Evolutionary conservation across 2,888 invertebrate genomes (phyloP), one percentile per base, ranked within the genome.

Genomic region (Notodonta ziczac): DNA sequence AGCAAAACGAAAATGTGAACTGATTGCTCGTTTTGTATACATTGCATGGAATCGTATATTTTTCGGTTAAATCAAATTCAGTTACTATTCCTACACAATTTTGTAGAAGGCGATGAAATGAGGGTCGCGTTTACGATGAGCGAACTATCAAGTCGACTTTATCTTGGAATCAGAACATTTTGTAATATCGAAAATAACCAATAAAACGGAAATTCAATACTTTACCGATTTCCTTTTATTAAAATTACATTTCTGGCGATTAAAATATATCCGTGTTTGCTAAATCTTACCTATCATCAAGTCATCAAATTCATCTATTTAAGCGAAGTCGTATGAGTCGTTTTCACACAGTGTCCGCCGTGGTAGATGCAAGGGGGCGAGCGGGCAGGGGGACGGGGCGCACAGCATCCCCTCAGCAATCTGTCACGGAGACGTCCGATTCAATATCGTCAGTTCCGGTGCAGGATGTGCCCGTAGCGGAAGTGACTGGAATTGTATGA

Each of bases 391-490:
- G 10, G 40, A n/a, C 24, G 55, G 55, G 14, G 40, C 0, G 16
- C 14, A 8, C n/a, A 8, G 39, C 4, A 35, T 13, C 35, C 53
- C 53, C 32, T 53, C 16, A 51, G 40, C 40, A 55, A 55, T 55
- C 55, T 40, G 55, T 55, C 55, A 55, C 55, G 16, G 55, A 55
- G 55, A 40, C 55, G 55, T 55, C 55, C 55, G 55, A 55, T 55
- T 40, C n/a, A 55, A 40, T 55, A 40, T 40, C 40, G 14, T 55
- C 55, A 55, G n/a, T 40, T 55, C 40, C 55, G 55, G 40, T 9
- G 40, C 55, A 40, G 14, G 40, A 55, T 53, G 5, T 40, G 14
- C 40, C 14, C n/a, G 2, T 12, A 35, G 9, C 40, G 40, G 14
- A 39, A 55, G 14, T 16, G 13, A 40, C 40, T 32, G 32, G 24